Conservation (phyloP, 2,888 invertebrate genomes). For the Halictus ligatus region DNA sequence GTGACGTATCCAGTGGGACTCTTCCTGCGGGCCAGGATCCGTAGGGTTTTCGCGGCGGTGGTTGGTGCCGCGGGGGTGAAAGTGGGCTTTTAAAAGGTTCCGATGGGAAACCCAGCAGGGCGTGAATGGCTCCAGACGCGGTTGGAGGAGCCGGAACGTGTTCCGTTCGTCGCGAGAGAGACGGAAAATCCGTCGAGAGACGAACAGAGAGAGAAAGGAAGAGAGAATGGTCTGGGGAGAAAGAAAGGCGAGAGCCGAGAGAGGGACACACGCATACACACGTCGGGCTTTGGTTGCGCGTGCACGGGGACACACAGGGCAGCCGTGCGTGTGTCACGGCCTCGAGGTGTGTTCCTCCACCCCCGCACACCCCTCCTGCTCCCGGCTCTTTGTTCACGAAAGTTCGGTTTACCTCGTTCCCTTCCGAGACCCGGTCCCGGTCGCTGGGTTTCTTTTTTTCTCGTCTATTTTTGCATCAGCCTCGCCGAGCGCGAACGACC, state of each 20-base stretch:
- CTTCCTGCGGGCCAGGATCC: conserved; percentile 57
- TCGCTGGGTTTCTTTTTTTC: conserved; percentile 46
- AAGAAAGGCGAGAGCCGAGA: conserved; percentile 47
- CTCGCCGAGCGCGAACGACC: conserved; percentile 31
- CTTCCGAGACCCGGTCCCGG: conserved; percentile 49
- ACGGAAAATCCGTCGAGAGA: conserved; percentile 15
- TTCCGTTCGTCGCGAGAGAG: conserved; percentile 44
- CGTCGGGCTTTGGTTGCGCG: conserved; percentile 25
- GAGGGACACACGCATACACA: conserved; percentile 13
- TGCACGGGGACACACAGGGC: conserved; percentile 50
- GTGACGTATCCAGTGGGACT: conserved; percentile 26
- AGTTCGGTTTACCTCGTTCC: conserved; percentile 76
- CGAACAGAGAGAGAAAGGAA: conserved; percentile 15
- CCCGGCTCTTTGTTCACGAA: conserved; percentile 73
- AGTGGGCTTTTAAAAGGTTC: conserved; percentile 78
- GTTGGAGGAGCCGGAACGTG: conserved; percentile 62
- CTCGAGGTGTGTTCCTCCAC: conserved; percentile 60
- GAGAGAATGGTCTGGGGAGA: conserved; percentile 7
- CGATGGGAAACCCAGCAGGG: conserved; percentile 76
- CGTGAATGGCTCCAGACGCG: conserved; percentile 72
- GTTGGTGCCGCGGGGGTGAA: conserved; percentile 73
- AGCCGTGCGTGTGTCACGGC: conserved; percentile 57
- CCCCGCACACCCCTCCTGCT: conserved; percentile 27
- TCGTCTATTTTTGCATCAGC: conserved; percentile 64
- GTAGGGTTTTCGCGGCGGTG: conserved; percentile 67